Base-by-base conservation (phyloP, 2,113 vertebrate species). In the Microtus montanus region DNA sequence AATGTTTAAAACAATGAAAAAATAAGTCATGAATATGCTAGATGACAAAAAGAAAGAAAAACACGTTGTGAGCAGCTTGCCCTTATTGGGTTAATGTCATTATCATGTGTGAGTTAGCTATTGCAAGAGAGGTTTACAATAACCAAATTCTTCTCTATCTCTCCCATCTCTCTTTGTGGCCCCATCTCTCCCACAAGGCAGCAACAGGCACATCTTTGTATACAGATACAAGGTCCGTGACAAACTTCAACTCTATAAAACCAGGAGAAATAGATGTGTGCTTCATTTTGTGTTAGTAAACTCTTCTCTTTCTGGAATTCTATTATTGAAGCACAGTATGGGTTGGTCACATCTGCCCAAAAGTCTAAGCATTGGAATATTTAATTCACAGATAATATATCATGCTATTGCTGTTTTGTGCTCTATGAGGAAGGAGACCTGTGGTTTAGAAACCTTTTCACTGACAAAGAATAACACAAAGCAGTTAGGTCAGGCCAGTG, bases 401-500 rank as follows among this genome's bases (percentile, higher is more conserved):
- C 30, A 11, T 54, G 28, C 19, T 54, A 3, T 30, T 41, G 10
- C 47, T 38, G 15, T 20, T 68, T 73, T 33, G 0, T 44, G 10
- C 30, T 68, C 13, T 22, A 9, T 0, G 0, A 13, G 26, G 17
- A 44, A 41, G 26, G 58, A 79, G 5, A 20, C 3, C 3, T 15
- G 24, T 54, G 26, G 20, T 4, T 33, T 44, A 89, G 78, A 87
- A 68, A 92, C 10, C 0, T 38, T 78, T 20, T 11, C 24, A 1
- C 0, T 26, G 33, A 75, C 7, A 58, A 20, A 78, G 2, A 68
- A 73, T 86, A 24, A 54, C 44, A 38, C 1, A 6, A 14, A 77
- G 26, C 24, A 24, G 0, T 49, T 13, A 2, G 1, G 14, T 7
- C 52, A 24, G 8, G 19, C 19, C 3, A 41, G 17, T 22, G 35